These are phyloP conservation scores for Sacculina carcini DNA, from an alignment of 2,888 invertebrate genomes.

Conservation along the genomic window DNA sequence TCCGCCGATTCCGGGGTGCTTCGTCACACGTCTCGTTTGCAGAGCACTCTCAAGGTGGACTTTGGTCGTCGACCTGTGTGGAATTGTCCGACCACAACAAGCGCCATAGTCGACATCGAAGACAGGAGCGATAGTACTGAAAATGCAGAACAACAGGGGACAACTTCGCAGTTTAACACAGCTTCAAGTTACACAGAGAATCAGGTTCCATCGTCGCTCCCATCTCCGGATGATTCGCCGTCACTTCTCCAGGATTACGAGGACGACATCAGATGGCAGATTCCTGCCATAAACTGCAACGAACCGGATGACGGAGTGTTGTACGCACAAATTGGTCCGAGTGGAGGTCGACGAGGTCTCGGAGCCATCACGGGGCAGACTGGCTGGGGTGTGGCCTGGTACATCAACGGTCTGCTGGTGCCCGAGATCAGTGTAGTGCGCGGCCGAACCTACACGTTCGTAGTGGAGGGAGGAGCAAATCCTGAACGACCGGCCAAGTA, in stretches of 20 bases:
- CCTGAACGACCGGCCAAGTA: conserved; percentile 50
- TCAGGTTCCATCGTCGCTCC: conserved; percentile 12
- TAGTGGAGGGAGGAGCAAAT: conserved; percentile 59
- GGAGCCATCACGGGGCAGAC: conserved; percentile 51
- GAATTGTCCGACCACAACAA: conserved; percentile 66
- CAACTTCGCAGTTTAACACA: too few relatives aligned
- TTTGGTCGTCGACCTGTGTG: conserved; percentile 65
- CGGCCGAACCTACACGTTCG: conserved; percentile 58
- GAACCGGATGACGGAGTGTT: conserved; percentile 75
- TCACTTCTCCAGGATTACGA: conserved; percentile 5
- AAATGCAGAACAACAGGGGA: conserved; percentile 21
- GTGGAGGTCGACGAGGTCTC: conserved; percentile 68
- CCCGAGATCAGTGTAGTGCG: conserved; percentile 68
- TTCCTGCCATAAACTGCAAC: conserved; percentile 62
- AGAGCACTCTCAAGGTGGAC: conserved; percentile 42
- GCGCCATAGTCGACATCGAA: conserved; percentile 1
- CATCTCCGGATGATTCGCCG: conserved; percentile 7
- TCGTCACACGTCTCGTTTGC: conserved; percentile 35
- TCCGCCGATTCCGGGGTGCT: conserved; percentile 56
- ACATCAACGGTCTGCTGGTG: conserved; percentile 64
- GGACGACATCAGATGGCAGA: conserved; percentile 33
- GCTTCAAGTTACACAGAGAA: too few relatives aligned
- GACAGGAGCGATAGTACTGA: too few relatives aligned
- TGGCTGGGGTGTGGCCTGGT: conserved; percentile 82
- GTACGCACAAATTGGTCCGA: conserved; percentile 78